Evolutionary conservation across 2,888 invertebrate species (phyloP).

Genomic region (Microctonus aethiopoides): DNA sequence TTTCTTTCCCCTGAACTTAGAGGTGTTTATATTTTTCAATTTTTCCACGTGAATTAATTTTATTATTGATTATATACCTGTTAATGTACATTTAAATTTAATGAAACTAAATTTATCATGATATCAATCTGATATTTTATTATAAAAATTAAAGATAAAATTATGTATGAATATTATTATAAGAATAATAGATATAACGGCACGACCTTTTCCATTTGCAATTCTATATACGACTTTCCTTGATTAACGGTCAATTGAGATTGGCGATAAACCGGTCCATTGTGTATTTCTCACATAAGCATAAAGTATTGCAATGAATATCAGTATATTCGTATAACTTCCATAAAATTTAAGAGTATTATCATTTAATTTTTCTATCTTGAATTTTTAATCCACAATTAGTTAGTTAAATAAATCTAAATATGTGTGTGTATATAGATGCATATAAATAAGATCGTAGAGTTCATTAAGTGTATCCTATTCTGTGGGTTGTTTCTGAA

Average conservation of each 20-base stretch:
- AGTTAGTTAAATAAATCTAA: neutral
- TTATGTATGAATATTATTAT: neutral
- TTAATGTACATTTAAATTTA: neutral
- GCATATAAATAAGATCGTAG: neutral
- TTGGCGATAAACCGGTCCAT: constrained; percentile 13
- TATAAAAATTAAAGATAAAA: neutral
- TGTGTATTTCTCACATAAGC: constrained; percentile 21
- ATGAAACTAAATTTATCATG: neutral
- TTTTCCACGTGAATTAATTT: neutral
- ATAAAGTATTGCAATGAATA: neutral
- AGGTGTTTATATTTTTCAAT: neutral
- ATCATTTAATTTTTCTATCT: neutral
- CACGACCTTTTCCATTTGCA: constrained; percentile 13
- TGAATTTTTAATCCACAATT: constrained; percentile 8
- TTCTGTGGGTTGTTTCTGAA: constrained; percentile 13
- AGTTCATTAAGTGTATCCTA: constrained; percentile 22
- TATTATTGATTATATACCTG: neutral
- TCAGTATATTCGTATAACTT: neutral
- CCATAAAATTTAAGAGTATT: neutral
- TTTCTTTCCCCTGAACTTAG: neutral
- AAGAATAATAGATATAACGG: neutral
- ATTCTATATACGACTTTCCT: constrained; percentile 12
- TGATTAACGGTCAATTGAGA: constrained; percentile 20
- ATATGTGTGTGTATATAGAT: neutral
- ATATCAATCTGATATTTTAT: neutral